These are phyloP conservation scores for Xenopus tropicalis DNA, from an alignment of 2,113 vertebrate genomes.

Conservation along the genomic window UCB_Xtro_10.0 CM004452.2:14663501-14664000, in stretches of 20 bases:
- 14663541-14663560: no score
- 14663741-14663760: conserved; percentile 25
- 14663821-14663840: conserved; percentile 43
- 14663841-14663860: conserved; percentile 41
- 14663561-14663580: no score
- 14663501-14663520: no score
- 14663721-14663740: conserved; percentile 13
- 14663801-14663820: conserved; percentile 36
- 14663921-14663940: conserved; percentile 40
- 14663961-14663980: conserved; percentile 12
- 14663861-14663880: conserved; percentile 43
- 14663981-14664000: neutral
- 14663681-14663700: neutral
- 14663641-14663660: no score
- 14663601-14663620: no score
- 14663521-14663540: no score
- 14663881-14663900: conserved; percentile 37
- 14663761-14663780: conserved; percentile 33
- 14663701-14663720: neutral
- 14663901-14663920: conserved; percentile 42
- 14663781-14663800: conserved; percentile 34
- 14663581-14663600: no score
- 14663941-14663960: conserved; percentile 33
- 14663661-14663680: neutral
- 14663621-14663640: no score